Conservation (phyloP, 2,113 vertebrate genomes). For the Hippolais icterina region DNA sequence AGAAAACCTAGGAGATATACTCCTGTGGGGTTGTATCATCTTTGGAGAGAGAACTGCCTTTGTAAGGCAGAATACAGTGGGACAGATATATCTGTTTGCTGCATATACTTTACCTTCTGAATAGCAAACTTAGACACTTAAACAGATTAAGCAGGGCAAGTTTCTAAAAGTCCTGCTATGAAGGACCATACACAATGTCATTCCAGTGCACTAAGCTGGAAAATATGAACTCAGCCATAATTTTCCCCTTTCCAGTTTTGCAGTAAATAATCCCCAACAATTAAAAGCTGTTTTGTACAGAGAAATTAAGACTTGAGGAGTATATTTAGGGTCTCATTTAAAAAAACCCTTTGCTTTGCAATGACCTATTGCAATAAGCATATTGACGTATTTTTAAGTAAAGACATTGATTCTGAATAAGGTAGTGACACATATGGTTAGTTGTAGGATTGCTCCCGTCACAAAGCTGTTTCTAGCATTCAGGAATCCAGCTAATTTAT, state of each 20-base stretch:
- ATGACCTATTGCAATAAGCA: not conserved
- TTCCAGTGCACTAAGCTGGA: not conserved
- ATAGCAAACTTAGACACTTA: not conserved
- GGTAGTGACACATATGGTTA: not conserved
- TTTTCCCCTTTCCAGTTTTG: not conserved
- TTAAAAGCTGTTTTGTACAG: not conserved
- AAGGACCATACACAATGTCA: not conserved
- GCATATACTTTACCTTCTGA: not conserved
- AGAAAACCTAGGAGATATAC: not conserved
- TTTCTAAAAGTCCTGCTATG: not conserved
- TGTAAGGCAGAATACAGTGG: not conserved
- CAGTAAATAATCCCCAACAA: not conserved
- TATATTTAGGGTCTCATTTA: not conserved
- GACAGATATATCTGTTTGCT: not conserved
- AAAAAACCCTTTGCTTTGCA: not conserved
- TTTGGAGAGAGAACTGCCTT: not conserved
- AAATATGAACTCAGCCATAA: not conserved
- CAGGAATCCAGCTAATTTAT: not conserved
- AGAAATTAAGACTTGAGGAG: not conserved
- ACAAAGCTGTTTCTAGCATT: not conserved
- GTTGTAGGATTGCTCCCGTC: not conserved
- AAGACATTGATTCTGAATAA: not conserved
- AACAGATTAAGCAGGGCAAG: not conserved
- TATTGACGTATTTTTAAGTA: not conserved
- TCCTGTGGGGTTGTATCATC: not conserved